Percentiles rank a stretch among this genome's conserved stretches.
Conservation (phyloP, 2,797 vertebrate species). For the Notamacropus eugenii region DNA sequence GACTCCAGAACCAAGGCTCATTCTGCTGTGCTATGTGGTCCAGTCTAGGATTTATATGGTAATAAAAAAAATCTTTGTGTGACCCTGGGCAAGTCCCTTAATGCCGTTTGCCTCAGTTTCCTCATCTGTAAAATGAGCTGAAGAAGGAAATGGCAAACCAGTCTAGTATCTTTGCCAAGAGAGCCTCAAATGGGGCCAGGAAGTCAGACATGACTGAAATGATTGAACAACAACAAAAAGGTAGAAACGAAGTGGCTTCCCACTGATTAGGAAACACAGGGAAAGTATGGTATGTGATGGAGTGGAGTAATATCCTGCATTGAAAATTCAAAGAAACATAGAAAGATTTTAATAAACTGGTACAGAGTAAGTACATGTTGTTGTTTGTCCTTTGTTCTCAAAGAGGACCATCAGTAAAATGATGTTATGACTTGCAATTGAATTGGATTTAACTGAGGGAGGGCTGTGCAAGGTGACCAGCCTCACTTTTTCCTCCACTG, state of each 20-base stretch:
- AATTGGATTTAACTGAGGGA: no score
- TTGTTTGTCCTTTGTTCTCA: no score
- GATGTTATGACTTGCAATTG: no score
- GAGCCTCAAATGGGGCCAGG: neutral
- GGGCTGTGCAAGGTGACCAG: no score
- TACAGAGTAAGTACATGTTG: neutral
- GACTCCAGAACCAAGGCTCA: neutral
- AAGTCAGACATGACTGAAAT: neutral
- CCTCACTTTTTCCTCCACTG: no score
- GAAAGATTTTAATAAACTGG: neutral
- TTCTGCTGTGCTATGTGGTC: neutral
- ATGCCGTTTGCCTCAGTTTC: neutral
- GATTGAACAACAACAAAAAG: neutral
- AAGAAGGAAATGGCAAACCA: neutral
- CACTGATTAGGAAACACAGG: neutral
- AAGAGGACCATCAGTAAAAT: no score
- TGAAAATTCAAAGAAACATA: neutral
- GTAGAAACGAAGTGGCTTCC: neutral
- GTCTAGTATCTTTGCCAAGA: neutral
- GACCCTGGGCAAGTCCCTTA: neutral
- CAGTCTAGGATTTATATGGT: neutral
- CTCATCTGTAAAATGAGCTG: neutral
- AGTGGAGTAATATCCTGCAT: neutral
- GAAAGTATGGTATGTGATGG: neutral
- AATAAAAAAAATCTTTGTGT: neutral